A percentile compares a stretch with the other conserved stretches of the same genome.
Conservation (phyloP, 2,888 invertebrate genomes). For the Platerodrilus igneus region DNA sequence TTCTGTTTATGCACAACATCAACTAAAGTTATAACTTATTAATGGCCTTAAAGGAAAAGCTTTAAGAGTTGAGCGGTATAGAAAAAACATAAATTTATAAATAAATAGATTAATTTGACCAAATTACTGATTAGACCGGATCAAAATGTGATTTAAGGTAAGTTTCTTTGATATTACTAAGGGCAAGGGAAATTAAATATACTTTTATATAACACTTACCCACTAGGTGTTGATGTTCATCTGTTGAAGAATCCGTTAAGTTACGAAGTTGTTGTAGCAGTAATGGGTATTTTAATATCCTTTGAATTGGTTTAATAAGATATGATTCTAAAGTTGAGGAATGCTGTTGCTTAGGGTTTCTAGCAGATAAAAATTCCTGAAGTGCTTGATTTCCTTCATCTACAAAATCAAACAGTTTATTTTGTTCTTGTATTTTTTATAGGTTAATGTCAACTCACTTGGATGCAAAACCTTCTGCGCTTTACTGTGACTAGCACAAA, state of each 20-base stretch:
- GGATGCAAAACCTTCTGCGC: conserved; percentile 98
- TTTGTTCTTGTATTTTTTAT: too few relatives aligned
- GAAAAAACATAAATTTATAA: too few relatives aligned
- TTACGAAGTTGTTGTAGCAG: conserved; percentile 91
- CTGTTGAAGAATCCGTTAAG: conserved; percentile 86
- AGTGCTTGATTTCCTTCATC: conserved; percentile 95
- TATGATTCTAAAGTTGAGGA: conserved; percentile 95
- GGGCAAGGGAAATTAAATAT: too few relatives aligned
- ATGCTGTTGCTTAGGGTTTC: conserved; percentile 96
- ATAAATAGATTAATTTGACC: too few relatives aligned
- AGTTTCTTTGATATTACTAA: too few relatives aligned
- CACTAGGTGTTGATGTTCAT: conserved; percentile 90
- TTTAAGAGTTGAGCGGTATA: too few relatives aligned
- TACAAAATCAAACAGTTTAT: conserved; percentile 42
- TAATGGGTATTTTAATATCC: conserved; percentile 95
- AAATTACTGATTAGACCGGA: too few relatives aligned
- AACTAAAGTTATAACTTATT: too few relatives aligned
- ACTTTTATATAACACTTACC: too few relatives aligned
- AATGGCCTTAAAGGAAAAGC: too few relatives aligned
- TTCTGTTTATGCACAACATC: too few relatives aligned
- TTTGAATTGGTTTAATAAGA: conserved; percentile 97
- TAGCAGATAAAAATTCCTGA: conserved; percentile 89
- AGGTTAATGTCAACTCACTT: conserved; percentile 63
- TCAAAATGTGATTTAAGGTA: too few relatives aligned
- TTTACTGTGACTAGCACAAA: conserved; percentile 98